phyloP scores from a whole-genome alignment of 2,113 vertebrate genomes.

The Ammospiza nelsoni region DNA sequence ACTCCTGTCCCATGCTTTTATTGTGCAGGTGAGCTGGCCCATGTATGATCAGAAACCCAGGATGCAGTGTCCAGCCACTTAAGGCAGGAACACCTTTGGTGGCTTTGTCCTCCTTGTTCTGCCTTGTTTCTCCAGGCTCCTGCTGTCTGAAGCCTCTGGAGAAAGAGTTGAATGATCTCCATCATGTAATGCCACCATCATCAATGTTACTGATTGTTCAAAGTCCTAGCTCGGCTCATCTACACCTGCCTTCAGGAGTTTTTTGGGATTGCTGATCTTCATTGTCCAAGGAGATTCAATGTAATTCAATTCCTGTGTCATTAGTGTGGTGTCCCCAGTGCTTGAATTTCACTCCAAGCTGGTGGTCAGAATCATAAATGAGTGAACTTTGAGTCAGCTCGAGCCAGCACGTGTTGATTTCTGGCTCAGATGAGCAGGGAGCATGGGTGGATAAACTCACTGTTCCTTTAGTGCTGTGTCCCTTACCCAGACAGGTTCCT shows the following conservation, averaged over 20 bases:
- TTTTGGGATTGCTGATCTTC: neutral
- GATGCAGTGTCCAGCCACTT: neutral
- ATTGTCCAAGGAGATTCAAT: rapidly evolving
- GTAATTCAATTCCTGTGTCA: neutral
- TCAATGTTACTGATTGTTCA: neutral
- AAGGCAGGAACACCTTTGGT: neutral
- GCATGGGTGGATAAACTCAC: neutral
- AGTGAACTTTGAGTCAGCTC: neutral
- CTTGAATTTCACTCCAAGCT: neutral
- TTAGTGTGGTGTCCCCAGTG: neutral
- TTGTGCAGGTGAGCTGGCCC: neutral
- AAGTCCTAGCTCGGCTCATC: neutral
- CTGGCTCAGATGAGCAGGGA: neutral
- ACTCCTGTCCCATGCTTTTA: neutral
- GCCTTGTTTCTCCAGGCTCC: neutral
- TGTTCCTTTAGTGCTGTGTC: neutral
- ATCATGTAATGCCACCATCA: rapidly evolving
- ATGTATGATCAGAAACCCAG: neutral
- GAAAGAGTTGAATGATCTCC: neutral
- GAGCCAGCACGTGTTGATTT: neutral
- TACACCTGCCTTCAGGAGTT: neutral
- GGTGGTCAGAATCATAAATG: neutral
- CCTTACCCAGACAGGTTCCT: neutral
- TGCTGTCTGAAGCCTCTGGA: neutral
- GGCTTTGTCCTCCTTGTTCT: neutral